Conservation (phyloP, 2,888 invertebrate genomes). For the Lasioglossum zephyrum region DNA sequence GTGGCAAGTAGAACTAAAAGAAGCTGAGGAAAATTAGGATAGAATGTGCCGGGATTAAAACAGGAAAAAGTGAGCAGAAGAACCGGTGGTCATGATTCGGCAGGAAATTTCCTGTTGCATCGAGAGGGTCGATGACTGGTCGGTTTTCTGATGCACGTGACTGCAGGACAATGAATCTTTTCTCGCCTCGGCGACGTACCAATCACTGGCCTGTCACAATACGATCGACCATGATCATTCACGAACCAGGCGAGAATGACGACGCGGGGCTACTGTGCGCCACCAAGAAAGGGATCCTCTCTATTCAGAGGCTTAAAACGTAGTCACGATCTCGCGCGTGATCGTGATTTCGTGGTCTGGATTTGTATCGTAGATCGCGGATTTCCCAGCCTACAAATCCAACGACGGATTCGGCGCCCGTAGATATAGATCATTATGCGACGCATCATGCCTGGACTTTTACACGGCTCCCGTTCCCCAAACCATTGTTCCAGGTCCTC, state of each 20-base stretch:
- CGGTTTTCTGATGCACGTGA: constrained; percentile 72
- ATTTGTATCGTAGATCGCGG: constrained; percentile 66
- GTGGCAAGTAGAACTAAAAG: background rate
- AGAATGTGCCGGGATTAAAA: background rate
- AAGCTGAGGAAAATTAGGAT: background rate
- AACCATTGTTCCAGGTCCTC: background rate
- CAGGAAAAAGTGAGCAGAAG: constrained; percentile 32
- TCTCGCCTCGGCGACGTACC: constrained; percentile 70
- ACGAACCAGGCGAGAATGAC: constrained; percentile 70
- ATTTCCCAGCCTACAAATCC: constrained; percentile 25
- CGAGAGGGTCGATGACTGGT: constrained; percentile 71
- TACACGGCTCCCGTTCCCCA: background rate
- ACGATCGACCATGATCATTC: constrained; percentile 74
- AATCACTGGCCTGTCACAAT: constrained; percentile 74
- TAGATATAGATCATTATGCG: constrained; percentile 32
- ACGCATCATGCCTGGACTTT: background rate
- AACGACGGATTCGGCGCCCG: constrained; percentile 16
- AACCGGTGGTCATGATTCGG: constrained; percentile 67
- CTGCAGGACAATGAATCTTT: constrained; percentile 70
- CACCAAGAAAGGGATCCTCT: constrained; percentile 67
- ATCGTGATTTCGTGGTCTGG: constrained; percentile 73
- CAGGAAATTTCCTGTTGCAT: constrained; percentile 66
- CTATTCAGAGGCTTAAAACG: constrained; percentile 65
- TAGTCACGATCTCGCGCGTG: constrained; percentile 77
- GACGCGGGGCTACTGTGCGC: constrained; percentile 70